phyloP scores from a whole-genome alignment of 1,140 invertebrate species.

The Camponotus floridanus region DNA sequence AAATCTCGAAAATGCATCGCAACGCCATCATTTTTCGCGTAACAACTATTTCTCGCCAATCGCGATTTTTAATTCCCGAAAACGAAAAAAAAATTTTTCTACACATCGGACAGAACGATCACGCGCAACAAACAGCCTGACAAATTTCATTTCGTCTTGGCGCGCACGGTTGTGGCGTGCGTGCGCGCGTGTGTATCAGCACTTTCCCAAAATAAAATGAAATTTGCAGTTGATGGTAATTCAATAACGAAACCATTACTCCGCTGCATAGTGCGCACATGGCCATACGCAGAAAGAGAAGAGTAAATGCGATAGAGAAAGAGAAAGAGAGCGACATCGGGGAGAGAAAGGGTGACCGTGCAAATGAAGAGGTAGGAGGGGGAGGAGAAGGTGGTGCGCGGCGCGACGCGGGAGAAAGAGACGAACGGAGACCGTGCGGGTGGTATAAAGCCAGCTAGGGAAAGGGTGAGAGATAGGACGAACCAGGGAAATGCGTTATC shows the following conservation, averaged over 20 bases:
- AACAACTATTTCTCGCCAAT: background rate
- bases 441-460: conserved; percentile 69
- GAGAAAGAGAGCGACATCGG: conserved; percentile 53
- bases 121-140: conserved; percentile 46
- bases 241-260: conserved; percentile 76
- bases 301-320: conserved; percentile 55
- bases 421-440: conserved; percentile 50
- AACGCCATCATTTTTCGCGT: conserved; percentile 7
- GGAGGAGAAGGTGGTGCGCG: conserved; percentile 2
- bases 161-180: conserved; percentile 44
- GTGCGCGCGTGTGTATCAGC: conserved; percentile 53
- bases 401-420: conserved; percentile 65
- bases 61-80: conserved; percentile 27
- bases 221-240: conserved; percentile 76
- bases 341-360: conserved; percentile 48
- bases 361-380: conserved; percentile 56
- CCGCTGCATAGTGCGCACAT: conserved; percentile 67
- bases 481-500: conserved; percentile 81
- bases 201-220: conserved; percentile 77
- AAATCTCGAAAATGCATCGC: background rate
- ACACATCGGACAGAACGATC: conserved; percentile 47
- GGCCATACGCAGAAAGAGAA: conserved; percentile 70
- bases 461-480: conserved; percentile 72
- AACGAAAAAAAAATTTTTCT: conserved; percentile 17
- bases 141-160: conserved; percentile 43